phyloP scores from a whole-genome alignment of 2,113 vertebrate genomes.

The Perognathus longimembris region DNA sequence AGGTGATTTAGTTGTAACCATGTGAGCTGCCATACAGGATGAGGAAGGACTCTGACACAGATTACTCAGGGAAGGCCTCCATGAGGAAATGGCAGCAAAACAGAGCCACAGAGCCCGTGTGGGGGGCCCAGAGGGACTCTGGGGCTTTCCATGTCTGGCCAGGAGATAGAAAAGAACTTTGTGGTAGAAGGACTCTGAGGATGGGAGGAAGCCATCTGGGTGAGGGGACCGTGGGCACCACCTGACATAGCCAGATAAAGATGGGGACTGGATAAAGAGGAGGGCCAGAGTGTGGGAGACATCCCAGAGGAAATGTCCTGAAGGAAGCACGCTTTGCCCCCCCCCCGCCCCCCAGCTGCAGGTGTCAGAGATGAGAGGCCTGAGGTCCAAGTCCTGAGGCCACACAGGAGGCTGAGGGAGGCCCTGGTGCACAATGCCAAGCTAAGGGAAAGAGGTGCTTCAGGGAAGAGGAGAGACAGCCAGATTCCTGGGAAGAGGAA shows the following conservation, averaged over 20 bases:
- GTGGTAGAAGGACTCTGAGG: not conserved
- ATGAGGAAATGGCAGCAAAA: not conserved
- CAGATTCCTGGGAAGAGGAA: not conserved
- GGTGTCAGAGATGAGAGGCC: not conserved
- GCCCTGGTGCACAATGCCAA: not conserved
- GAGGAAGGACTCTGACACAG: not conserved
- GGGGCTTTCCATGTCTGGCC: not conserved
- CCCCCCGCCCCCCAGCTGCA: not conserved
- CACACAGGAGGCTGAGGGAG: not conserved
- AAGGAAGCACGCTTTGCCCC: not conserved
- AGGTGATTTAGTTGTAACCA: not conserved
- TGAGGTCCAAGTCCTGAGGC: not conserved
- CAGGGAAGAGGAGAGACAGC: not conserved
- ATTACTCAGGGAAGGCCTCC: not conserved
- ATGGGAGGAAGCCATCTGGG: not conserved
- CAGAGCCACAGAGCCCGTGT: not conserved
- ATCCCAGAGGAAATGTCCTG: not conserved
- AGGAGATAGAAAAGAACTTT: not conserved
- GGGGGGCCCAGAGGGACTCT: not conserved
- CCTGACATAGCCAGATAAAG: not conserved
- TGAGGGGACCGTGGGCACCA: not conserved
- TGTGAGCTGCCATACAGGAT: not conserved
- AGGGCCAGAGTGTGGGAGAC: not conserved
- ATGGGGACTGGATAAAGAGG: too few relatives aligned
- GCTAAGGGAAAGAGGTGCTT: not conserved